A percentile compares a stretch with the other conserved stretches of the same genome.
Conservation (phyloP, 2,113 vertebrate species). For the Ptychochromis oligacanthus region DNA sequence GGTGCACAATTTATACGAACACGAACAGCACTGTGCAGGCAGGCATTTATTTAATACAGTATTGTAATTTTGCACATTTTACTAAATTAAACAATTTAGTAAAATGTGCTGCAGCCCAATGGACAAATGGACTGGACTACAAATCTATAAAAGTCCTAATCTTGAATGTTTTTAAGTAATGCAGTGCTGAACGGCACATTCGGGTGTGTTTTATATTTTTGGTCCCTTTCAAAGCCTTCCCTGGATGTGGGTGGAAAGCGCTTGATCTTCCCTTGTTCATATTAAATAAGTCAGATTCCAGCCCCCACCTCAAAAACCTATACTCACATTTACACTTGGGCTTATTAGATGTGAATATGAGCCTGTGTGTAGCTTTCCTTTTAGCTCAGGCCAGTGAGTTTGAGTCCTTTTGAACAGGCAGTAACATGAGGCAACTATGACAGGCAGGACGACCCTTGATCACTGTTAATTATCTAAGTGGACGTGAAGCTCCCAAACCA, state of each 20-base stretch:
- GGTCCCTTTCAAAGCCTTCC: constrained; percentile 62
- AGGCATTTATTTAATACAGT: neutral
- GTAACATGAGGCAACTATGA: constrained; percentile 73
- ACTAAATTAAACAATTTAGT: neutral
- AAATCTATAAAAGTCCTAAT: neutral
- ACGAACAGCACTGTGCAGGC: neutral
- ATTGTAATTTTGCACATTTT: neutral
- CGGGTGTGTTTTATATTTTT: constrained; percentile 32
- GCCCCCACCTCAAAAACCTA: constrained; percentile 65
- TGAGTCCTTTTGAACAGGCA: constrained; percentile 78
- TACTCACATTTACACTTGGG: constrained; percentile 46
- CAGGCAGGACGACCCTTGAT: constrained; percentile 78
- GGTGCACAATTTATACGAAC: neutral
- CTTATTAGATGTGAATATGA: constrained; percentile 72
- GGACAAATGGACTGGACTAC: neutral
- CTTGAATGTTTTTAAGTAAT: neutral
- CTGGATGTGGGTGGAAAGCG: constrained; percentile 58
- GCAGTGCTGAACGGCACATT: constrained; percentile 10
- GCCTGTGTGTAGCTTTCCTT: constrained; percentile 70
- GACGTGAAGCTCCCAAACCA: constrained; percentile 74
- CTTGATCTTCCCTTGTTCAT: constrained; percentile 76
- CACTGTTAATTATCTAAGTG: constrained; percentile 78
- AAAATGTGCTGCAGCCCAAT: too few species aligned
- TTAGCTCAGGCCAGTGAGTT: constrained; percentile 75
- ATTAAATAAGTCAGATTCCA: constrained; percentile 76